phyloP scores from a whole-genome alignment of 2,113 vertebrate genomes.

The Falco punctatus region DNA sequence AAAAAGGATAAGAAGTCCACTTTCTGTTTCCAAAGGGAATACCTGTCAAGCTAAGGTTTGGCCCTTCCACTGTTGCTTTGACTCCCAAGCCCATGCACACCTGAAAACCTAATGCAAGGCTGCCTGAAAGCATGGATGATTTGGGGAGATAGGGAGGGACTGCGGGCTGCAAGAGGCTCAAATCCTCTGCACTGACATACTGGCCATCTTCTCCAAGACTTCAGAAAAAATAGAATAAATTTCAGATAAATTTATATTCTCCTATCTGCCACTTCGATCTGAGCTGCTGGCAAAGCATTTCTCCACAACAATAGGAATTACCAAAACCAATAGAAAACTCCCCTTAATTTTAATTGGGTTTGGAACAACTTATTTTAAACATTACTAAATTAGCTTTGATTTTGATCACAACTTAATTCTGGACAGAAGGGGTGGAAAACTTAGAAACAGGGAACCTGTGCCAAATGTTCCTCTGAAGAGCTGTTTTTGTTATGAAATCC shows the following conservation, averaged over 20 bases:
- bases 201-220: not conserved
- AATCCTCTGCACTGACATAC: not conserved
- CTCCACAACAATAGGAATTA: not conserved
- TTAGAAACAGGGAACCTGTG: not conserved
- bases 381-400: not conserved
- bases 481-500: not conserved
- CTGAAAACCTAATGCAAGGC: not conserved
- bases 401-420: not conserved
- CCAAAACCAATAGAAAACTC: not conserved
- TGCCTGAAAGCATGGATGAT: not conserved
- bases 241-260: not conserved
- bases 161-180: not conserved
- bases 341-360: not conserved
- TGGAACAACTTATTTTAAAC: not conserved
- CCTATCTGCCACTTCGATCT: not conserved
- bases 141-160: not conserved
- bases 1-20: not conserved
- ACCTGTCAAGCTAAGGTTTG: not conserved
- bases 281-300: not conserved
- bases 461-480: not conserved
- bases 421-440: not conserved
- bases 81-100: not conserved
- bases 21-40: not conserved
- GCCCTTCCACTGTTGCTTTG: not conserved
- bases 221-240: not conserved